phyloP scores from a whole-genome alignment of 1,140 invertebrate species.

The Callitettix versicolor region DNA sequence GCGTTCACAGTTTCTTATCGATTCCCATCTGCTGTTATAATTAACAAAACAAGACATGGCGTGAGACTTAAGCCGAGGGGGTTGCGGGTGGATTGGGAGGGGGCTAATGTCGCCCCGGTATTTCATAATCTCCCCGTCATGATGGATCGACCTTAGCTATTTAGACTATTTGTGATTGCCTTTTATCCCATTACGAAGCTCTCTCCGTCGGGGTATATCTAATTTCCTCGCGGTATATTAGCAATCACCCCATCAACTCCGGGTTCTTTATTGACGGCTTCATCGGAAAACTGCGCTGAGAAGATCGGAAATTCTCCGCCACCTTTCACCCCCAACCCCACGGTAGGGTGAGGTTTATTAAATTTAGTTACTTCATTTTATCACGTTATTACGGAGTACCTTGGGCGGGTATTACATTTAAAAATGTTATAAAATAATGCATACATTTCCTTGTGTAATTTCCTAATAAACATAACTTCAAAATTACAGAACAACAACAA shows the following conservation, averaged over 20 bases:
- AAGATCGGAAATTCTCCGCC: neutral
- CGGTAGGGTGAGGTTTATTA: too few relatives aligned
- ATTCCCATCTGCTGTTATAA: too few relatives aligned
- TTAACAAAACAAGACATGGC: too few relatives aligned
- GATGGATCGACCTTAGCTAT: constrained; percentile 18
- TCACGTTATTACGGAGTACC: too few relatives aligned
- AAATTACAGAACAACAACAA: too few relatives aligned
- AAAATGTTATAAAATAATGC: too few relatives aligned
- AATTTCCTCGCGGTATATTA: constrained; percentile 19
- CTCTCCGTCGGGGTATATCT: constrained; percentile 3
- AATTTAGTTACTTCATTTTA: too few relatives aligned
- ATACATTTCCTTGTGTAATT: too few relatives aligned
- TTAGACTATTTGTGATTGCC: constrained; percentile 24
- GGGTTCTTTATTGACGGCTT: constrained; percentile 5
- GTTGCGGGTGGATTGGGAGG: neutral
- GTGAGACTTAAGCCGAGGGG: neutral
- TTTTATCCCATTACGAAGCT: constrained; percentile 19
- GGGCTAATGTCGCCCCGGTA: constrained; percentile 9
- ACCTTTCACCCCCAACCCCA: too few relatives aligned
- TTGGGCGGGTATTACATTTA: too few relatives aligned
- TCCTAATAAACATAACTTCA: too few relatives aligned
- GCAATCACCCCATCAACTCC: constrained; percentile 8
- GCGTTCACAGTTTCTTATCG: too few relatives aligned
- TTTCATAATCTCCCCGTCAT: constrained; percentile 16
- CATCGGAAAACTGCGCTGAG: neutral